A percentile compares a stretch with the other conserved stretches of the same genome.
phyloP scores from a whole-genome alignment of 2,888 invertebrate species.

The Mycalesis mineus region DNA sequence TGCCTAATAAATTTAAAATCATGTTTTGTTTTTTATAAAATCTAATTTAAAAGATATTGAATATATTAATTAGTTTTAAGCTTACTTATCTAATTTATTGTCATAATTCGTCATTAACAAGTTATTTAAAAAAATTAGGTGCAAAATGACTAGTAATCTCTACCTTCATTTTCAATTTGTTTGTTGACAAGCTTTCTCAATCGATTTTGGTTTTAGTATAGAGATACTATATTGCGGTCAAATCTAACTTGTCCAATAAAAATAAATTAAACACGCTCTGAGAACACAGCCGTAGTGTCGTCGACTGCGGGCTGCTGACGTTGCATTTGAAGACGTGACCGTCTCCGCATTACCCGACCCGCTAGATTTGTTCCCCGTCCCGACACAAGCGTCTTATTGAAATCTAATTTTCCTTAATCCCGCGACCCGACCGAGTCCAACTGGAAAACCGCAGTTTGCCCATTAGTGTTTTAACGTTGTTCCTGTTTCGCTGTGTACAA shows the following conservation, averaged over 20 bases:
- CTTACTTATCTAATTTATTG: too few species aligned
- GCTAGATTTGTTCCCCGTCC: conserved; percentile 60
- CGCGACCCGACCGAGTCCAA: conserved; percentile 49
- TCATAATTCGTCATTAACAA: too few species aligned
- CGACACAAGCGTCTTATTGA: conserved; percentile 74
- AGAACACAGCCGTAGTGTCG: conserved; percentile 1
- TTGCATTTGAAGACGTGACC: conserved; percentile 60
- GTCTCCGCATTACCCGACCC: conserved; percentile 61
- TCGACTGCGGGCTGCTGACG: conserved; percentile 20
- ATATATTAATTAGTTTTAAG: too few species aligned
- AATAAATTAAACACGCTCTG: background rate
- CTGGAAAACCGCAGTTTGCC: conserved; percentile 42
- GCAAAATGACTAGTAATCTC: too few species aligned
- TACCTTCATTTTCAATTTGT: too few species aligned
- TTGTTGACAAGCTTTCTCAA: too few species aligned
- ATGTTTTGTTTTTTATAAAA: too few species aligned
- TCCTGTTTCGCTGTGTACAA: conserved; percentile 39
- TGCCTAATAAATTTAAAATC: too few species aligned
- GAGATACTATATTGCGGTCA: background rate
- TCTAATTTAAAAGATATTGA: too few species aligned
- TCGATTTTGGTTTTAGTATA: too few species aligned
- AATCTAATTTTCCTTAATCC: conserved; percentile 77
- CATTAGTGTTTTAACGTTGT: conserved; percentile 58
- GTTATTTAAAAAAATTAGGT: too few species aligned
- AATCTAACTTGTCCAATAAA: background rate